These are phyloP conservation scores for Scaptomyza reducta DNA, from an alignment of 2,888 invertebrate genomes.

Conservation along the genomic window DNA sequence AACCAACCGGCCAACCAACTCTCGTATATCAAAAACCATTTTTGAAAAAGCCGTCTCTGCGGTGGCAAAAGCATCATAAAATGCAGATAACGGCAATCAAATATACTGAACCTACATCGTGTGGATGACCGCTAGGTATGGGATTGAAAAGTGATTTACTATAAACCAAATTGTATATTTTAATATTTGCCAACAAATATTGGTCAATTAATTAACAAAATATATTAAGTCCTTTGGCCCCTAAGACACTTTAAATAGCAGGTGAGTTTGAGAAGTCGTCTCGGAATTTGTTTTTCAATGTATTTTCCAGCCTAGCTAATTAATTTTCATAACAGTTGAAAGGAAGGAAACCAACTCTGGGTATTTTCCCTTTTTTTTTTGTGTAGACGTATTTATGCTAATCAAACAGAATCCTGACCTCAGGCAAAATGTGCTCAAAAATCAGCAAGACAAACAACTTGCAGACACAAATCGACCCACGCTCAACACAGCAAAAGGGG, in stretches of 20 bases:
- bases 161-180: conserved; percentile 43
- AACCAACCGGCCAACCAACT: conserved; percentile 35
- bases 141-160: background rate
- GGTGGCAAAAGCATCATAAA: conserved; percentile 73
- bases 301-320: conserved; percentile 36
- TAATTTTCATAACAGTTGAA: conserved; percentile 37
- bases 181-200: conserved; percentile 45
- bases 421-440: conserved; percentile 64
- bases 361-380: conserved; percentile 33
- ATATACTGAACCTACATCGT: conserved; percentile 32
- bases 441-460: conserved; percentile 70
- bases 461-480: conserved; percentile 53
- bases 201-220: conserved; percentile 62
- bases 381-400: conserved; percentile 65
- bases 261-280: conserved; percentile 31
- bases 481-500: conserved; percentile 7
- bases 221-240: conserved; percentile 29
- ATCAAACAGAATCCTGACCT: conserved; percentile 80
- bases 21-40: conserved; percentile 73
- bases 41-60: conserved; percentile 44
- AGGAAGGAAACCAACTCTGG: conserved; percentile 2
- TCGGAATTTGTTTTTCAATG: background rate
- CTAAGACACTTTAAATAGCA: conserved; percentile 16
- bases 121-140: background rate
- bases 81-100: conserved; percentile 75